Percentiles rank a stretch among this genome's conserved stretches.
Conservation (phyloP, 2,888 invertebrate species). For the Invenusta paracnida region DNA sequence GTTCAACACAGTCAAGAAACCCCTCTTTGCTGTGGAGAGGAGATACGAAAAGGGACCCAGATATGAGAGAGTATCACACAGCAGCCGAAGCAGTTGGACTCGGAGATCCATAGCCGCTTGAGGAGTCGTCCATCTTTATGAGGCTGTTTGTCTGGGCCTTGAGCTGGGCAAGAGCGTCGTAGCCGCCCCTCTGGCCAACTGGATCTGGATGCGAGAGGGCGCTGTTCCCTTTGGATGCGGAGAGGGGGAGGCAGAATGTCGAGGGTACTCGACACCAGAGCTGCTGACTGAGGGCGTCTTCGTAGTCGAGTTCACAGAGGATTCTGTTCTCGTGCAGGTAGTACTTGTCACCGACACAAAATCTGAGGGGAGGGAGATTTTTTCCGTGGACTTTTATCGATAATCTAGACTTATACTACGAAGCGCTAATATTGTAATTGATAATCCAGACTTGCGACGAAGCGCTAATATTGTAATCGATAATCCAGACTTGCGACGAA, state of each 20-base stretch:
- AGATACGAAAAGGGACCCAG: too few species aligned
- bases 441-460: too few species aligned
- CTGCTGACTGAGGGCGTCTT: constrained; percentile 62
- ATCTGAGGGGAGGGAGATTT: constrained; percentile 70
- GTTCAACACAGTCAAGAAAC: too few species aligned
- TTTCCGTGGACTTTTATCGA: too few species aligned
- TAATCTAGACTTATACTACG: too few species aligned
- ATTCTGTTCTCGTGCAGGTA: constrained; percentile 89
- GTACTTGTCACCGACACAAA: constrained; percentile 87
- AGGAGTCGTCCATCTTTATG: constrained; percentile 67
- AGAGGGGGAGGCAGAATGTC: background rate
- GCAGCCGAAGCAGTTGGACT: constrained; percentile 50
- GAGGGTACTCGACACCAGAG: background rate
- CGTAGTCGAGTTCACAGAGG: constrained; percentile 87
- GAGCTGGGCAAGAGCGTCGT: constrained; percentile 78
- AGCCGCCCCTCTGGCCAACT: constrained; percentile 62
- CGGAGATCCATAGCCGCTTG: constrained; percentile 75
- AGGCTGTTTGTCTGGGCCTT: constrained; percentile 60
- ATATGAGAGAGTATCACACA: too few species aligned
- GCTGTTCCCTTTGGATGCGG: background rate
- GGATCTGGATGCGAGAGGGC: background rate
- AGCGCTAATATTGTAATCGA: too few species aligned
- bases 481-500: too few species aligned
- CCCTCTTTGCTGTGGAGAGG: too few species aligned
- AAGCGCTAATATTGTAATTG: too few species aligned